Evolutionary conservation across 2,797 vertebrate species (phyloP).

Genomic region (Gymnodraco acuticeps): DNA sequence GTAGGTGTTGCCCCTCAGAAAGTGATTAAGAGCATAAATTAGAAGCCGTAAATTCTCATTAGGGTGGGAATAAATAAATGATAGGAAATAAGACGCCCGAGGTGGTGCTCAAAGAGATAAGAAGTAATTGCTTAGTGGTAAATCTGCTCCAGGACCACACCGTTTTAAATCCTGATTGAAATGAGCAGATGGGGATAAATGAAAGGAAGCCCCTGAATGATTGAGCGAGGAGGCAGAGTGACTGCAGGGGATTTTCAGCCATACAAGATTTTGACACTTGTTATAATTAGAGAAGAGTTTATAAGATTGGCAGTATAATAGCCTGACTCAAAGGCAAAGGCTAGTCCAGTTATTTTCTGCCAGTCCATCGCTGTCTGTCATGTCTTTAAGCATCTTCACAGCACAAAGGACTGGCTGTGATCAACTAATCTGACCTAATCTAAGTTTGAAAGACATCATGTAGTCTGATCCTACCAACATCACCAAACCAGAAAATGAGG

Average conservation of each 20-base stretch:
- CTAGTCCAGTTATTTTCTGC: neutral
- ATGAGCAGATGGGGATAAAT: conserved; percentile 15
- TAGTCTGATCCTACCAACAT: neutral
- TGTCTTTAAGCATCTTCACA: neutral
- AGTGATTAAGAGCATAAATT: conserved; percentile 34
- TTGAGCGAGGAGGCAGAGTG: neutral
- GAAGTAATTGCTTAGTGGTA: conserved; percentile 14
- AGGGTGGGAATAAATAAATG: conserved; percentile 29
- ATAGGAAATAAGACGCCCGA: conserved; percentile 19
- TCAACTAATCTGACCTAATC: neutral
- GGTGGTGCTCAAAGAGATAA: conserved; percentile 33
- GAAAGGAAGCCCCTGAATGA: neutral
- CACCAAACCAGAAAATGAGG: neutral
- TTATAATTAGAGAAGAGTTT: neutral
- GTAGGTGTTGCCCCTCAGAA: neutral
- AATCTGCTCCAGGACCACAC: conserved; percentile 3
- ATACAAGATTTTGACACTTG: neutral
- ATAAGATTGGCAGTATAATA: neutral
- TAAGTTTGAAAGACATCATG: neutral
- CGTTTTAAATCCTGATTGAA: conserved; percentile 8
- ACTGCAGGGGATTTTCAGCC: neutral
- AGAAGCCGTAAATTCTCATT: conserved; percentile 33
- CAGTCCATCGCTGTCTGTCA: neutral
- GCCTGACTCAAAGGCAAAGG: neutral
- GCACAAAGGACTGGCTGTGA: neutral